Percentiles rank a stretch among this genome's conserved stretches.
phyloP scores from a whole-genome alignment of 2,113 vertebrate species.

The Eurystomus gularis region DNA sequence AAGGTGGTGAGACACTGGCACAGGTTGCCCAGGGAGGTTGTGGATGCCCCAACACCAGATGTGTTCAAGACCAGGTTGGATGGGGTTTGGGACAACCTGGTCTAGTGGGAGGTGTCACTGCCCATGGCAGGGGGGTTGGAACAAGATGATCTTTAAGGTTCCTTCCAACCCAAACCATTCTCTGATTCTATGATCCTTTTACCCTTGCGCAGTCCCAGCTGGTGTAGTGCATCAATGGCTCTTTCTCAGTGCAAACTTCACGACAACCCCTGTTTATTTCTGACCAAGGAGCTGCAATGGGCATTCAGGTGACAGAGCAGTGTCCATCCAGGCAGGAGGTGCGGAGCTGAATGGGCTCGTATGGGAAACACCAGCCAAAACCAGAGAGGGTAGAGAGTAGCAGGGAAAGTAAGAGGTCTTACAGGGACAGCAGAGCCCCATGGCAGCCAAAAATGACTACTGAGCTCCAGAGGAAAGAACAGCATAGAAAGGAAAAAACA shows the following conservation, averaged over 20 bases:
- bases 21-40: no score
- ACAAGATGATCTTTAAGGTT: no score
- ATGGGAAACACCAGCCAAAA: not conserved
- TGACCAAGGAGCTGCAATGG: not conserved
- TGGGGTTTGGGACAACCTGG: no score
- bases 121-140: no score
- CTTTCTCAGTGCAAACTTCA: not conserved
- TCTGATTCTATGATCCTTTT: no score
- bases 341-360: not conserved
- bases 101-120: no score
- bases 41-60: no score
- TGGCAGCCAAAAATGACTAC: accelerated
- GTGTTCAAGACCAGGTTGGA: no score
- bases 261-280: not conserved
- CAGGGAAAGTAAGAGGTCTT: not conserved
- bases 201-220: not conserved
- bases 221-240: not conserved
- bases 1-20: no score
- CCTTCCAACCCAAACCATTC: no score
- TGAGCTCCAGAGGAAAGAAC: not conserved
- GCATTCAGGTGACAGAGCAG: not conserved
- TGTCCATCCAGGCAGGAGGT: not conserved
- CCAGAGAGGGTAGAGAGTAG: not conserved
- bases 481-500: not conserved
- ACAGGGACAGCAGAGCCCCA: not conserved